Evolutionary conservation across 2,113 vertebrate genomes (phyloP), one percentile per base, ranked within the genome.

Genomic region (Clinocottus analis): DNA sequence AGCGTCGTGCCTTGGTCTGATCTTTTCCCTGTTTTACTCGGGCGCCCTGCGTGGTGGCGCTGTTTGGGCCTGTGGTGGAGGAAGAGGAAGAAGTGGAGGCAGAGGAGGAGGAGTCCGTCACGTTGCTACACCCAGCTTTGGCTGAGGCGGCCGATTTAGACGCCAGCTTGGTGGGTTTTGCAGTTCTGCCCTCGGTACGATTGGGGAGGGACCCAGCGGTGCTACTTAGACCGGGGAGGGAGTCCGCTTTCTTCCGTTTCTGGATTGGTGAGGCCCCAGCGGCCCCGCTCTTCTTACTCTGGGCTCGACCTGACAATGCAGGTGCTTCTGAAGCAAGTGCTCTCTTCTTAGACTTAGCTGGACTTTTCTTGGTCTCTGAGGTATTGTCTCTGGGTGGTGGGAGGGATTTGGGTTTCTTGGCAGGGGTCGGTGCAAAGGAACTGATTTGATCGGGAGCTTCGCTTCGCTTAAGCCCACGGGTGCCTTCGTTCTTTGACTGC

Each of bases 141-240:
- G 97, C 97, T 97, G 98, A 99, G 96, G 97, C 91, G 94, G 96
- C 97, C 37, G 97, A 98, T 98, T 99, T 99, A 96, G 98, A 99
- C 98, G 98, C 98, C 98, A 99, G 98, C 96, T 99, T 99, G 98
- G 96, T 96, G 93, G 97, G 96, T 99, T 99, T 99, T 96, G 95
- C 96, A 96, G 98, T 94, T 94, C 95, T 97, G 93, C 97, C 96
- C 96, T 99, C 97, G 73, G 95, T 94, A 95, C 96, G 95, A 95
- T 97, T 95, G 94, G 96, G 95, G 93, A 97, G 95, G 90, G 94
- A 94, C 90, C 94, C 95, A 95, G 96, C 94, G 92, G 95, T 94
- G 95, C 95, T 96, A 93, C 95, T 97, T 92, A 96, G 91, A 96
- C 95, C 94, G 91, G 97, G 94, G 89, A 95, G 91, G 91, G 93